phyloP scores from a whole-genome alignment of 2,113 vertebrate species.

The Callithrix jacchus region DNA sequence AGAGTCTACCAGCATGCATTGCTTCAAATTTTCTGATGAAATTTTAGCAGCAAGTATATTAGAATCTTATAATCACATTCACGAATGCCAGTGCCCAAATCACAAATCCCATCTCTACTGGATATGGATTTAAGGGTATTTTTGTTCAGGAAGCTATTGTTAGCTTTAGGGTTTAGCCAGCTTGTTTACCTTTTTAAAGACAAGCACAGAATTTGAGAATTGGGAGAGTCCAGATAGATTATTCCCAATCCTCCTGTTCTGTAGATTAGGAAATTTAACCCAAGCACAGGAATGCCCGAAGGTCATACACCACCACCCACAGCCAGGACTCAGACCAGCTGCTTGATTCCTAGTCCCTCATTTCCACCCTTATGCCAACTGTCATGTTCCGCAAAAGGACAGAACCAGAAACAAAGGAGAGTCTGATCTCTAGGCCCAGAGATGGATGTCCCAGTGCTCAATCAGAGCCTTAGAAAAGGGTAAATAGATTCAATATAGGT shows the following conservation, averaged over 20 bases:
- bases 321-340: neutral
- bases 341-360: neutral
- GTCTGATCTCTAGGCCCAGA: neutral
- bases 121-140: neutral
- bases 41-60: constrained; percentile 47
- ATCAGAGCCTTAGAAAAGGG: neutral
- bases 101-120: neutral
- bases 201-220: constrained; percentile 17
- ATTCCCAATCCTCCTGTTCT: neutral
- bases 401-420: neutral
- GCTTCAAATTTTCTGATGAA: constrained; percentile 54
- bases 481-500: neutral
- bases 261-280: neutral
- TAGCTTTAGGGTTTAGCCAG: neutral
- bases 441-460: neutral
- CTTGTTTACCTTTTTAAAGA: constrained; percentile 26
- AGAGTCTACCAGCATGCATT: constrained; percentile 45
- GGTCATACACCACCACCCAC: neutral
- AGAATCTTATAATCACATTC: constrained; percentile 46
- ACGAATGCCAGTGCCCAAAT: neutral
- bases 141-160: neutral
- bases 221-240: neutral
- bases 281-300: neutral
- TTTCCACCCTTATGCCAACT: neutral
- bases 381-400: neutral